Base-by-base conservation (phyloP, 1,140 invertebrate species). In the Leucophenga varia region DNA sequence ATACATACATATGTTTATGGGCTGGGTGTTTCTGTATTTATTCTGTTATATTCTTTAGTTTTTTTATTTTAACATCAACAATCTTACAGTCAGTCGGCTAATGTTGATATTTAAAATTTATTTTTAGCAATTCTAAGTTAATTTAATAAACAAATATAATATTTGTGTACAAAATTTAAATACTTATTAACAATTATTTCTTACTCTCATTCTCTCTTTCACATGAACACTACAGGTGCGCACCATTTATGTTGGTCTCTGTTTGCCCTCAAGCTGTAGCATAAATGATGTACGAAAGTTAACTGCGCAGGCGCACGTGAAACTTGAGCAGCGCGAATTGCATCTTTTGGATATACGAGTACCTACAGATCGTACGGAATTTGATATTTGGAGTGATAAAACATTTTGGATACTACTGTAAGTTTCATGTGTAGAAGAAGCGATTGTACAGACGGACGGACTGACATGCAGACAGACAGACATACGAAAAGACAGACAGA, bases 321-420 rank as follows among this genome's bases (percentile, higher is more conserved):
- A 77, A 6, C 65, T 78, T 1, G 49, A 59, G 0, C 76, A 77
- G 16, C 57, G 77, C n/a, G 58, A 64, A 1, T 53, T 80, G 1
- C 51, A 74, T 7, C 78, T 87, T 2, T 50, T 81, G 13, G 72
- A 78, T 36, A 80, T 90, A 20, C 81, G 86, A 31, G 83, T 86
- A 25, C 86, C 82, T 1, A 77, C 85, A 40, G 81, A 84, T 48
- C 79, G 82, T 47, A n/a, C n/a, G n/a, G 73, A 75, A 43, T 91
- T 87, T 57, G 75, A 83, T 41, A 82, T 88, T 56, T 82, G 79
- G 50, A 52, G 78, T 8, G 89, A 91, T 63, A 78, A 78, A 2
- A 84, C 86, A 2, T 90, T 90, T 74, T 84, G 82, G 73, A 79
- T 83, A 32, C 61, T 91, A 28, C 75, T 84, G 88, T 91, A 75